Evolutionary conservation across 2,113 vertebrate species (phyloP), one percentile per base, ranked within the genome.

Genomic region (Morone chrysops): DNA sequence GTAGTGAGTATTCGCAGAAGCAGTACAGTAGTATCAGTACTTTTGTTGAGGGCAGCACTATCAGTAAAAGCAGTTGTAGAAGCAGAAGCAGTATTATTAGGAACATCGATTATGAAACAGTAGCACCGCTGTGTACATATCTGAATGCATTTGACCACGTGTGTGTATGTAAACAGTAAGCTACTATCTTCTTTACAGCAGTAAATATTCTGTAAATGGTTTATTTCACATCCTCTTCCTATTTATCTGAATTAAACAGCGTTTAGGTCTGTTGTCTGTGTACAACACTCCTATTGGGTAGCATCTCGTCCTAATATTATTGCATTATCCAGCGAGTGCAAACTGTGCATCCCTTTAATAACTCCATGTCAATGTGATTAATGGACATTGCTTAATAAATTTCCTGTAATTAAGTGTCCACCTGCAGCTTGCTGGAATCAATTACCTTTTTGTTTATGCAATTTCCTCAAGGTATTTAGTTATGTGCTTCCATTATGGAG

Each of bases 361-460:
- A 91, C 92, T 95, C 92, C 89, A 94, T 96, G 96, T 97, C 96
- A 95, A 94, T 91, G 95, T 98, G 96, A 98, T 98, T 96, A 97
- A 98, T 98, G 96, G 95, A 95, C 94, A 92, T 95, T 96, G 96
- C 96, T 97, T 97, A 97, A 97, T 98, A 97, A 95, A 95, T 97
- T 97, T 97, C 97, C 97, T 97, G 97, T 96, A 97, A 96, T 96
- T 97, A 95, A 95, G 94, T 96, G 95, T 96, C 97, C 96, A 98
- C 97, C 97, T 98, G 96, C 96, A 97, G 96, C 96, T 95, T 90
- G 96, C 95, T 98, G 97, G 96, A 97, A 97, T 97, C 97, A 97
- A 97, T 98, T 98, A 97, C 95, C 94, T 96, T 96, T 94, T 94
- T 96, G 96, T 97, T 91, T 88, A 89, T 89, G 84, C 80, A 87